Evolutionary conservation across 2,797 vertebrate genomes (phyloP).

Genomic region (Leptodactylus fallax): DNA sequence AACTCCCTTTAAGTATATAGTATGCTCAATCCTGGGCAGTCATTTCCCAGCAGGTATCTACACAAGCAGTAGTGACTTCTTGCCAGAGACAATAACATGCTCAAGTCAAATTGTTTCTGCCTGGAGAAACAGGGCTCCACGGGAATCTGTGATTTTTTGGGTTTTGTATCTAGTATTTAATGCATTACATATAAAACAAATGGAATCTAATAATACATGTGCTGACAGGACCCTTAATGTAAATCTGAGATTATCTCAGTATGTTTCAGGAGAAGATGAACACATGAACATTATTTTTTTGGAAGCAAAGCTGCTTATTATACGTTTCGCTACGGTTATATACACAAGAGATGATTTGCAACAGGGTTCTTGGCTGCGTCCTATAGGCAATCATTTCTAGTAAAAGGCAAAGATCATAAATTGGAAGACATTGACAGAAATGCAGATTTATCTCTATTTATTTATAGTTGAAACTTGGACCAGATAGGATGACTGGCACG

Average conservation of each 20-base stretch:
- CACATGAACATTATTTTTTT: slow-evolving; percentile 11
- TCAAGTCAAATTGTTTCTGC: not conserved
- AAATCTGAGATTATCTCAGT: slow-evolving; percentile 15
- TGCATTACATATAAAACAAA: not conserved
- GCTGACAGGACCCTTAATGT: not conserved
- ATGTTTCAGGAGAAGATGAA: slow-evolving; percentile 6
- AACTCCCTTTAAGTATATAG: too few species aligned
- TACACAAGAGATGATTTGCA: slow-evolving; percentile 9
- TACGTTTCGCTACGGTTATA: slow-evolving; percentile 7
- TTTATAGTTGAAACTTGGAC: slow-evolving; percentile 16
- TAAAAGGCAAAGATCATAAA: not conserved
- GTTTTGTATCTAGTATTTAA: not conserved
- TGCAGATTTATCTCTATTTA: slow-evolving; percentile 25
- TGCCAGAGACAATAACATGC: not conserved
- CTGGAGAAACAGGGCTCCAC: not conserved
- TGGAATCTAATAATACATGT: not conserved
- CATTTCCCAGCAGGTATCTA: not conserved
- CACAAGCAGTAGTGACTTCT: not conserved
- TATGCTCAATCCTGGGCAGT: not conserved
- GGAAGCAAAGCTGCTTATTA: slow-evolving; percentile 20
- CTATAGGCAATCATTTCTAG: not conserved
- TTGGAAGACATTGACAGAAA: slow-evolving; percentile 26
- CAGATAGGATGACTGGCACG: not conserved
- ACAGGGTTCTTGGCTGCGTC: not conserved
- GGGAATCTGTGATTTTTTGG: not conserved